phyloP scores from a whole-genome alignment of 2,113 vertebrate genomes.

The Antechinus flavipes region DNA sequence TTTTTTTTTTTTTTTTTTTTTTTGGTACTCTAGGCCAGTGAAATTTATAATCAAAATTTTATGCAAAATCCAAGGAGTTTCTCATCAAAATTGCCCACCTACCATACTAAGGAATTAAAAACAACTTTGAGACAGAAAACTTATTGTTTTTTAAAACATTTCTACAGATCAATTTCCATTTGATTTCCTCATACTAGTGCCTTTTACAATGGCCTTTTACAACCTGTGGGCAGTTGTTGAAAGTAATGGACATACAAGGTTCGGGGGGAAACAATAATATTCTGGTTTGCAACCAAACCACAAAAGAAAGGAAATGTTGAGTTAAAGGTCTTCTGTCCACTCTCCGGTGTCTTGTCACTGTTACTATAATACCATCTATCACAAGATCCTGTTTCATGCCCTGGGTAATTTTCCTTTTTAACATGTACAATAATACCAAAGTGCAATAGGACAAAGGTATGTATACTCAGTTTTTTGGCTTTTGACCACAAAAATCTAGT shows the following conservation, averaged over 20 bases:
- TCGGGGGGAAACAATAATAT: slow-evolving; percentile 43
- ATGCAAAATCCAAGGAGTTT: not conserved
- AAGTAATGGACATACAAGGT: slow-evolving; percentile 65
- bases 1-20: not conserved
- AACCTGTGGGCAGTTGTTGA: slow-evolving; percentile 42
- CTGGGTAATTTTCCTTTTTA: slow-evolving; percentile 40
- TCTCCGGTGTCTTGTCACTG: slow-evolving; percentile 30
- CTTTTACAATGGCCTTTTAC: slow-evolving; percentile 6
- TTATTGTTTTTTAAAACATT: slow-evolving; percentile 4
- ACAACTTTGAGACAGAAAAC: not conserved
- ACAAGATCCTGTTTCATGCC: slow-evolving; percentile 9
- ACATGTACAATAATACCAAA: slow-evolving; percentile 48
- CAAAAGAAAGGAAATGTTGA: slow-evolving; percentile 63
- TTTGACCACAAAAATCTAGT: slow-evolving; percentile 52
- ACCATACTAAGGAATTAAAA: slow-evolving; percentile 19
- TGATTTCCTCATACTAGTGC: slow-evolving; percentile 15
- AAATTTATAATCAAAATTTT: slow-evolving; percentile 43
- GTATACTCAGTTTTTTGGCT: slow-evolving; percentile 56
- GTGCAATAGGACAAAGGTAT: slow-evolving; percentile 29
- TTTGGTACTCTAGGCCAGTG: not conserved
- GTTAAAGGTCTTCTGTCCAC: not conserved
- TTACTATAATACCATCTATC: slow-evolving; percentile 50
- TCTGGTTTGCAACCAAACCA: slow-evolving; percentile 56
- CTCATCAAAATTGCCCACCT: slow-evolving; percentile 34
- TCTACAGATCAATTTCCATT: slow-evolving; percentile 5